Evolutionary conservation across 2,888 invertebrate species (phyloP).

Genomic region (Timema cristinae): DNA sequence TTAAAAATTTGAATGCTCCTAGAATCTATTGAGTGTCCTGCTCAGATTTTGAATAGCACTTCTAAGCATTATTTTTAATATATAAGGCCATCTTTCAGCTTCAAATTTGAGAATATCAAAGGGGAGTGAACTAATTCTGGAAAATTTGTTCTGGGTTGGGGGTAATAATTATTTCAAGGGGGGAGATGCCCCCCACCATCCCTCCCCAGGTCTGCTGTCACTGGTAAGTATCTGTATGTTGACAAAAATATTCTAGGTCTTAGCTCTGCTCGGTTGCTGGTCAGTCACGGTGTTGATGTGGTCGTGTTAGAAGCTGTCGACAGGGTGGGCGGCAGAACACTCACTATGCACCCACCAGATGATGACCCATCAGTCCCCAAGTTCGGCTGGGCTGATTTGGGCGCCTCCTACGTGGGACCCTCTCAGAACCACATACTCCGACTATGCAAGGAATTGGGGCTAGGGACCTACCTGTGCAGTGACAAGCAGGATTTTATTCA

Average conservation of each 20-base stretch:
- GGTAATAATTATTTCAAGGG: too few species aligned
- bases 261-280: slow-evolving; percentile 42
- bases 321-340: slow-evolving; percentile 46
- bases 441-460: slow-evolving; percentile 41
- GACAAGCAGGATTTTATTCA: slow-evolving; percentile 26
- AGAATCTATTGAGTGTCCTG: too few species aligned
- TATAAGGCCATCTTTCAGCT: too few species aligned
- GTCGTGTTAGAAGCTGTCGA: slow-evolving; percentile 45
- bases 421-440: slow-evolving; percentile 43
- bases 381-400: slow-evolving; percentile 40
- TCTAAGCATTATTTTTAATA: too few species aligned
- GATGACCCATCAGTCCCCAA: slow-evolving; percentile 3
- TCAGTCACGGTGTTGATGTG: slow-evolving; percentile 39
- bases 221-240: too few species aligned
- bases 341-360: slow-evolving; percentile 34
- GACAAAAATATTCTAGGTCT: slow-evolving; percentile 31
- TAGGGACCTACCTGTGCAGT: slow-evolving; percentile 39
- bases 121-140: too few species aligned
- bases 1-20: too few species aligned
- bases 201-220: too few species aligned
- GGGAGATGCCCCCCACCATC: too few species aligned
- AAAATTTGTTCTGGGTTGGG: too few species aligned
- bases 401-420: slow-evolving; percentile 46
- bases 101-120: too few species aligned
- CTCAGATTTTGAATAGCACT: too few species aligned